Evolutionary conservation across 2,113 vertebrate species (phyloP).

Genomic region (Tetrao urogallus): DNA sequence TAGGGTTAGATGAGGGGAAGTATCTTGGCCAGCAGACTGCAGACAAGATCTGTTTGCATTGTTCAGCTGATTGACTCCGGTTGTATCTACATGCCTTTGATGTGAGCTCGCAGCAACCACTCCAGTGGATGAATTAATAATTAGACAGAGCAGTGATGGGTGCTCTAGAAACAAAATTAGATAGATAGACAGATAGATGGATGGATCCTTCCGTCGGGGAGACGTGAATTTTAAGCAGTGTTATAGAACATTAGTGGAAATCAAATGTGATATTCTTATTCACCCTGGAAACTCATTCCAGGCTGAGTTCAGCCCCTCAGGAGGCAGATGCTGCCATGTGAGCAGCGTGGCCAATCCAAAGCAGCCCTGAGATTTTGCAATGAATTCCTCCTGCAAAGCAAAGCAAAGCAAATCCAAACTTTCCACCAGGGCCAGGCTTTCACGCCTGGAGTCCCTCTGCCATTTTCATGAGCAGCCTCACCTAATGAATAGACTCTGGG

Average conservation of each 20-base stretch:
- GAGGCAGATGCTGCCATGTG: background rate
- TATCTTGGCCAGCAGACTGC: background rate
- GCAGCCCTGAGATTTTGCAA: background rate
- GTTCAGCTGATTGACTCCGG: background rate
- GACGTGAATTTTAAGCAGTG: slow-evolving; percentile 12
- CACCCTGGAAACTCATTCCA: slow-evolving; percentile 38
- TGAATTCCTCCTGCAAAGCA: background rate
- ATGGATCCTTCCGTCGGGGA: background rate
- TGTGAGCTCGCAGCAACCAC: background rate
- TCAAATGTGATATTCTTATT: slow-evolving; percentile 33
- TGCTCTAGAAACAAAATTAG: background rate
- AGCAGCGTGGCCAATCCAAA: background rate
- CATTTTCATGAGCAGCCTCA: background rate
- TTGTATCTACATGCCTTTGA: background rate
- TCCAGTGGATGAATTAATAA: background rate
- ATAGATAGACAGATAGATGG: background rate
- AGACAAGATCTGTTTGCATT: background rate
- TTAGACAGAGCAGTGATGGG: background rate
- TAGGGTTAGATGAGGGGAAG: background rate
- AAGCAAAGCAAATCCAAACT: background rate
- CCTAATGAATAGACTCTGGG: slow-evolving; percentile 2
- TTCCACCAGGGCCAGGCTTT: background rate
- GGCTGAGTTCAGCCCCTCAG: slow-evolving; percentile 12
- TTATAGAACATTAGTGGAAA: slow-evolving; percentile 43
- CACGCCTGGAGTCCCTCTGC: background rate